Evolutionary conservation across 2,797 vertebrate species (phyloP), one percentile per base, ranked within the genome.

Genomic region (Fratercula arctica): DNA sequence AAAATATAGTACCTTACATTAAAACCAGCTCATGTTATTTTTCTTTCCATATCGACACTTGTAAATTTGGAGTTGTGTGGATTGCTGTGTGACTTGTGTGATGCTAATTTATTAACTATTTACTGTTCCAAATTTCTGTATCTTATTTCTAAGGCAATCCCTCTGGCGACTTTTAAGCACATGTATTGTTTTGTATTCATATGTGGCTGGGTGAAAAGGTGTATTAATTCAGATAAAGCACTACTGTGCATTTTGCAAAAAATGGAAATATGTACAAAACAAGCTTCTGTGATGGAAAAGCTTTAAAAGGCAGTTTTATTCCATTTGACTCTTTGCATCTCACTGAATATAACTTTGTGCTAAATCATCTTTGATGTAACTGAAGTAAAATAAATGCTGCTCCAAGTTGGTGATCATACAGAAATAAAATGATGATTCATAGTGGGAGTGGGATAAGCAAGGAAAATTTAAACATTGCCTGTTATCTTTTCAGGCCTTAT

Each of bases 341-440:
- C 33, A 19, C 39, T 74, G 57, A 59, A 54, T 64, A 24, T 57
- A 94, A 41, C 57, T 89, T 86, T 39, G n/a, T 85, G 59, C 81
- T 75, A 81, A 74, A 87, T 92, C 25, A 45, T 84, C 54, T 89
- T 68, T 81, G 41, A 51, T 83, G 43, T 59, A 54, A 72, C 72
- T 60, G 45, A 87, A 68, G 48, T 93, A 53, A 73, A 88, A 90
- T 43, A 92, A 80, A 69, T 72, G 35, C 76, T 85, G 35, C 79
- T 81, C 61, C 29, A n/a, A 89, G 53, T 29, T 88, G 90, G 63
- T 75, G 69, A 85, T 85, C 69, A 9, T 87, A 78, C 76, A 87
- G 87, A 96, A 93, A 93, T 94, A 86, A 93, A 91, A 72, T 86
- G 12, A 56, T 95, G 91, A 91, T 78, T 95, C 81, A 87, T 79